Percentiles rank a stretch among this genome's conserved stretches.
Conservation (phyloP, 2,888 invertebrate genomes). For the Beris chalybata region DNA sequence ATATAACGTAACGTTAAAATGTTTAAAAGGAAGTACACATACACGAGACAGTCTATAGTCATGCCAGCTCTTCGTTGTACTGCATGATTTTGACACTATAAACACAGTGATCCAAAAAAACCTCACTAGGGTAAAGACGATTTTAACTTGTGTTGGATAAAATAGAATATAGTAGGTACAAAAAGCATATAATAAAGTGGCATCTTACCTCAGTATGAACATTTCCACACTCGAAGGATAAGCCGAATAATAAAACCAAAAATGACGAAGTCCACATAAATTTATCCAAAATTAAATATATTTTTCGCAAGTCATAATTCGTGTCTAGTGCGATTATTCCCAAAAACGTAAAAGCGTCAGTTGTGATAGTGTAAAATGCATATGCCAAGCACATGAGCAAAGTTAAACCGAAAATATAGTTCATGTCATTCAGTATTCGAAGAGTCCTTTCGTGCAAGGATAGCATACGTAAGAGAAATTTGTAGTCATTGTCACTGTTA, state of each 20-base stretch:
- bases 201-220: neutral
- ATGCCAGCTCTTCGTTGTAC: too few species aligned
- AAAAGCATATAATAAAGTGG: too few species aligned
- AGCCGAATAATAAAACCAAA: neutral
- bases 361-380: slow-evolving; percentile 8
- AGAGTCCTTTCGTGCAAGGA: neutral
- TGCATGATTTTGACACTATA: too few species aligned
- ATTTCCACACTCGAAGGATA: neutral
- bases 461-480: neutral
- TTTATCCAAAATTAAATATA: neutral
- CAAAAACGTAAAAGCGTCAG: neutral
- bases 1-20: too few species aligned
- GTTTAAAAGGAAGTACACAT: too few species aligned
- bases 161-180: too few species aligned
- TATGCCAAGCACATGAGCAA: slow-evolving; percentile 1
- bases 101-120: too few species aligned
- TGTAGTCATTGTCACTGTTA: neutral
- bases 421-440: neutral
- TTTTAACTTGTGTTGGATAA: too few species aligned
- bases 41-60: too few species aligned
- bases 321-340: too few species aligned
- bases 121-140: too few species aligned
- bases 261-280: neutral
- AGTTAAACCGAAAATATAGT: neutral
- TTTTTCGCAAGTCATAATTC: neutral